A percentile compares a stretch with the other conserved stretches of the same genome.
These are phyloP conservation scores for Nesoenas mayeri DNA, from an alignment of 2,113 vertebrate species.

Conservation along the genomic window DNA sequence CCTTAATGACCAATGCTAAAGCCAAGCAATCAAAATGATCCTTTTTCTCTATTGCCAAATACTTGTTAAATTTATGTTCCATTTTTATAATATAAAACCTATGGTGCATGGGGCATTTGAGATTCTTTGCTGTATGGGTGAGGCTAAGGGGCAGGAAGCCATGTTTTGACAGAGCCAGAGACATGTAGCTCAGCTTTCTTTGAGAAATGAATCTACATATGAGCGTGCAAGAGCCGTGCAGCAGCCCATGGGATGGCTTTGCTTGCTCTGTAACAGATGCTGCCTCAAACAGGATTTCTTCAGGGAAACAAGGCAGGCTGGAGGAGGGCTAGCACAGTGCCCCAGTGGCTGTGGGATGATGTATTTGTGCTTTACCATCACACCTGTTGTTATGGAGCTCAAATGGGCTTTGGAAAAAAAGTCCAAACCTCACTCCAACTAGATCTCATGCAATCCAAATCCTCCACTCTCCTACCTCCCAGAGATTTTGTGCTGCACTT, in stretches of 20 bases:
- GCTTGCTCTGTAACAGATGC: neutral
- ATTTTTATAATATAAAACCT: neutral
- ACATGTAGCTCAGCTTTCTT: neutral
- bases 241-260: neutral
- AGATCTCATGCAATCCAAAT: conserved; percentile 36
- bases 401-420: conserved; percentile 9
- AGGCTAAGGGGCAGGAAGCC: neutral
- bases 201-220: neutral
- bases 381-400: conserved; percentile 69
- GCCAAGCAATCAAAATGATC: neutral
- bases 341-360: neutral
- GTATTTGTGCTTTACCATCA: conserved; percentile 37
- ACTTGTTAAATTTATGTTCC: neutral
- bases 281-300: neutral
- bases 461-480: conserved; percentile 51
- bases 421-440: conserved; percentile 11
- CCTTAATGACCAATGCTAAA: neutral
- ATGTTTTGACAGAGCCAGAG: neutral
- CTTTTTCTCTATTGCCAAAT: neutral
- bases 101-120: neutral
- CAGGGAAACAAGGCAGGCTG: neutral
- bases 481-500: conserved; percentile 64
- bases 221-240: neutral
- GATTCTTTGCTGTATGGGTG: neutral
- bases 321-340: neutral